Evolutionary conservation across 2,888 invertebrate species (phyloP), one percentile per base, ranked within the genome.

Genomic region (Liopterus haemorrhoidalis): DNA sequence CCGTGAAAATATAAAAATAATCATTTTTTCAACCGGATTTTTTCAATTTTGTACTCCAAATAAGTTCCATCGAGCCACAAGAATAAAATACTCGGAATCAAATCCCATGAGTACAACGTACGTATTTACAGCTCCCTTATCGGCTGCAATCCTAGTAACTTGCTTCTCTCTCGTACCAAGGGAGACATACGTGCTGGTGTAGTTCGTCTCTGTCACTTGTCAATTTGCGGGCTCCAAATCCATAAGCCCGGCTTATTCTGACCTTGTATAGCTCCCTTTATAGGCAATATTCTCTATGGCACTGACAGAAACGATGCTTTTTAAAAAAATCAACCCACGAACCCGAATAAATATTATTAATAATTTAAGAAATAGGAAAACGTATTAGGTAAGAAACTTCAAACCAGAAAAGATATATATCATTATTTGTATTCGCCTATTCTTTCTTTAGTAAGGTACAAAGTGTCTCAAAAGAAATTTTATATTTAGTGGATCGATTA

Each of bases 191-290:
- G 30, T 39, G 15, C 31, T 18, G n/a, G n/a, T n/a, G n/a, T n/a
- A n/a, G n/a, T n/a, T n/a, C n/a, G 31, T 44, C 44, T 37, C 36
- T 30, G 37, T 44, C 37, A n/a, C 22, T 38, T 44, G 44, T 44
- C 44, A 44, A 44, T 44, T 44, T 44, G 44, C 38, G 38, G 30
- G 38, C 44, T 44, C 24, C 31, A 44, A 44, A 38, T 44, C 44
- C 38, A 44, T 44, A 44, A 44, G 38, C 38, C 37, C 28, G 24
- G 44, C 37, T 44, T 44, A 44, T n/a, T 44, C 25, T 30, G 38
- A 44, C 44, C 44, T 37, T 43, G 32, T 32, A 32, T 36, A n/a
- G 28, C 11, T n/a, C 14, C 32, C 33, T 41, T 41, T 41, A 41
- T 18, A 41, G 41, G 24, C 32, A 33, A 33, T 41, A 32, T 41